A percentile compares a stretch with the other conserved stretches of the same genome.
phyloP scores from a whole-genome alignment of 1,140 invertebrate genomes.

The Orchesella cincta region DNA sequence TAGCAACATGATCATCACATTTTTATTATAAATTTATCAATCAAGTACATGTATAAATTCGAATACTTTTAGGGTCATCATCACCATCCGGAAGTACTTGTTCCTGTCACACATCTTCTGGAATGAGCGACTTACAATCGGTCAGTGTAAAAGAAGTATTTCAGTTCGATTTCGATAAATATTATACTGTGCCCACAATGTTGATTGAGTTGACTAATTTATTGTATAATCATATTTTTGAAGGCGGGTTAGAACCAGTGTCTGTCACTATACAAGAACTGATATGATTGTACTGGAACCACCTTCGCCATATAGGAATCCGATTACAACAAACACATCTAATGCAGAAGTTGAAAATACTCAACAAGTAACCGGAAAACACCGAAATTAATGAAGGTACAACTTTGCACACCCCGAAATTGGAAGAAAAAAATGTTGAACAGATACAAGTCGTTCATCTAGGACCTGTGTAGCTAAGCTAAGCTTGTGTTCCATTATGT shows the following conservation, averaged over 20 bases:
- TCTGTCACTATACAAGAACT: background rate
- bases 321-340: no score
- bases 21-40: background rate
- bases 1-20: background rate
- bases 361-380: no score
- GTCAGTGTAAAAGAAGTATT: background rate
- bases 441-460: conserved; percentile 40
- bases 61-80: background rate
- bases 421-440: no score
- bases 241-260: background rate
- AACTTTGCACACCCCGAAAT: no score
- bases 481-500: no score
- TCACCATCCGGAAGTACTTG: background rate
- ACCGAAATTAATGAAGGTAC: background rate
- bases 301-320: conserved; percentile 32
- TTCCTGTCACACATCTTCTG: background rate
- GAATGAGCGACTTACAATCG: background rate
- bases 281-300: conserved; percentile 31
- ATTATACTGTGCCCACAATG: no score
- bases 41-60: no score
- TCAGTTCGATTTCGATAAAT: background rate
- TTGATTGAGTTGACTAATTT: background rate
- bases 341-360: background rate
- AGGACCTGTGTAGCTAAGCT: no score
- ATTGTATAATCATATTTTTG: background rate